Evolutionary conservation across 2,113 vertebrate genomes (phyloP).

Genomic region (Odontesthes bonariensis): DNA sequence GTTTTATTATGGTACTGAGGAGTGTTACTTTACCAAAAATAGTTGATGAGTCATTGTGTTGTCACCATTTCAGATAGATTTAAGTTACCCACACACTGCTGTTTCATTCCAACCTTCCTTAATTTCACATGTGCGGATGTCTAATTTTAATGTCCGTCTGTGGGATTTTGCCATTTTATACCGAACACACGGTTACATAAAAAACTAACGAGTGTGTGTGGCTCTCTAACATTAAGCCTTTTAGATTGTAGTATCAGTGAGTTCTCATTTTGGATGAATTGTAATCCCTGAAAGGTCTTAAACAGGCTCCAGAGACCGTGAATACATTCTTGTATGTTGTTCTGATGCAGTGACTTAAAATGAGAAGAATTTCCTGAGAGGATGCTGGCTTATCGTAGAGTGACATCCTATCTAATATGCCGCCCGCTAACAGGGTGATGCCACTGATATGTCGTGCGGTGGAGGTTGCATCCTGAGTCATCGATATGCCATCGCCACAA

Average conservation of each 20-base stretch:
- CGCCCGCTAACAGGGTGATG: not conserved
- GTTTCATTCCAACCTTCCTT: not conserved
- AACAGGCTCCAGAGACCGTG: not conserved
- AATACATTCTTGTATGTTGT: not conserved
- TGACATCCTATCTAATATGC: not conserved
- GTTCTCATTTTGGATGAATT: not conserved
- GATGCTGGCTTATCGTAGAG: not conserved
- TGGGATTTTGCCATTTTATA: not conserved
- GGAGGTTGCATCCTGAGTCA: conserved; percentile 4
- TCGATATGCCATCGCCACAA: conserved; percentile 27
- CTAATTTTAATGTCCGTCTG: not conserved
- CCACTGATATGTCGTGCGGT: not conserved
- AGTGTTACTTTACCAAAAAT: not conserved
- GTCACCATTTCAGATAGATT: conserved; percentile 3
- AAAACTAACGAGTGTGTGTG: not conserved
- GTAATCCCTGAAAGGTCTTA: not conserved
- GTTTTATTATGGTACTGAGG: not conserved
- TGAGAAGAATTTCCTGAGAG: not conserved
- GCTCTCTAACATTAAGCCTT: not conserved
- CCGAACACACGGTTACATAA: not conserved
- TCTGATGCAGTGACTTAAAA: not conserved
- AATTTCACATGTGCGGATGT: not conserved
- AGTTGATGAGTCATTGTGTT: not conserved
- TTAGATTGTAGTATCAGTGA: not conserved
- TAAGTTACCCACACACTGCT: not conserved